Conservation (phyloP, 2,888 invertebrate genomes). For the Eueremaeus valkanovi region DNA sequence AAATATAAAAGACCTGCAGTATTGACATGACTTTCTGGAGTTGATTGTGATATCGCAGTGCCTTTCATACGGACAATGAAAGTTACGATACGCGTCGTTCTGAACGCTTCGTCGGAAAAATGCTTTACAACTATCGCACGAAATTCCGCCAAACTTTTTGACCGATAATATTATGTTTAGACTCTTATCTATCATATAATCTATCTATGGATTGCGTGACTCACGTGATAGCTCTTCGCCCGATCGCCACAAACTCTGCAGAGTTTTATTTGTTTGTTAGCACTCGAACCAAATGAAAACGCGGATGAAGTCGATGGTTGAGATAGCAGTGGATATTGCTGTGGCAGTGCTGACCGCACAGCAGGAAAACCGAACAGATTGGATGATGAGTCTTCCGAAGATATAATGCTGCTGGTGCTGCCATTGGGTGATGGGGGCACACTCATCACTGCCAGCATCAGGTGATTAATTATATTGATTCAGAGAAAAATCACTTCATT, state of each 20-base stretch:
- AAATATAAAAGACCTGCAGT: slow-evolving; percentile 47
- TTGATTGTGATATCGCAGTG: slow-evolving; percentile 51
- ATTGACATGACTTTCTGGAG: slow-evolving; percentile 52
- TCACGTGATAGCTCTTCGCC: slow-evolving; percentile 52
- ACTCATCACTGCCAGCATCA: slow-evolving; percentile 46
- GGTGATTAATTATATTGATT: not conserved
- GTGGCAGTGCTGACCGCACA: not conserved
- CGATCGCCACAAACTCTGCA: slow-evolving; percentile 53
- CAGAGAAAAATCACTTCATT: too few species aligned
- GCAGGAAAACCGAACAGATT: not conserved
- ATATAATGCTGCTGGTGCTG: slow-evolving; percentile 40
- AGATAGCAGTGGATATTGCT: not conserved
- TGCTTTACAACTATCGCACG: slow-evolving; percentile 54
- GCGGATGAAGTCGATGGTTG: not conserved
- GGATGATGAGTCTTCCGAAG: slow-evolving; percentile 33
- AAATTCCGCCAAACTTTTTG: slow-evolving; percentile 52
- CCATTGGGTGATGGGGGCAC: slow-evolving; percentile 46
- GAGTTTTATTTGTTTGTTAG: slow-evolving; percentile 46
- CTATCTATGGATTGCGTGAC: not conserved
- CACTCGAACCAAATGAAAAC: not conserved
- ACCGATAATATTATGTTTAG: too few species aligned
- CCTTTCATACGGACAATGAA: slow-evolving; percentile 51
- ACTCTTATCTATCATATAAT: too few species aligned
- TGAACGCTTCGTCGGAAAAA: slow-evolving; percentile 54
- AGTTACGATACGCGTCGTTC: slow-evolving; percentile 51